Evolutionary conservation across 2,113 vertebrate genomes (phyloP), one percentile per base, ranked within the genome.

Genomic region (Zosterops japonicus): DNA sequence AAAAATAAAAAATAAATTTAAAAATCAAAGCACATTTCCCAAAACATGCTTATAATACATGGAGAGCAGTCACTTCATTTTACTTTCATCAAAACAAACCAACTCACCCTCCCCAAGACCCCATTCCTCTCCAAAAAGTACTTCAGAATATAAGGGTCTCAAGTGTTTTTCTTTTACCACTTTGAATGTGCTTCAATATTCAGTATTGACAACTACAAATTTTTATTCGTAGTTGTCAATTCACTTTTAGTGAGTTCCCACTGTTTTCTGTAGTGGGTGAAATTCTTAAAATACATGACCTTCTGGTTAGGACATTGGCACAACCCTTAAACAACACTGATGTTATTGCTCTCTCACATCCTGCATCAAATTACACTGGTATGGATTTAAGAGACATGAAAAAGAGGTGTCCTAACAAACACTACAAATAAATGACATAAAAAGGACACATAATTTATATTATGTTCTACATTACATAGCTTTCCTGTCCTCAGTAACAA

Each of bases 1-100:
- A 46, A 83, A 90, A 57, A 81, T 86, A 56, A 79, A 70, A 47
- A 82, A 49, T 24, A 49, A 49, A 24, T 49, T 49, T 39, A 39
- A 24, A 86, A 82, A 72, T 95, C 64, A 93, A 91, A 94, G 60
- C 12, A 57, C 3, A 79, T 41, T 93, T 97, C 59, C n/a, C 24
- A 61, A 63, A 90, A 86, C 16, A 74, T 76, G 20, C 22, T 91
- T 83, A 36, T 57, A 93, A 88, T 60, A 18, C 18, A 67, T 28
- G 39, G 47, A 72, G 11, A 89, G 11, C 9, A 89, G 49, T 42
- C 46, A 87, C 5, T 14, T 83, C 28, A 89, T 77, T 90, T 91
- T 83, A 47, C 9, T 89, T 89, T 69, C 25, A 28, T 61, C 63
- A 50, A 84, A 96, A 77, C 22, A 93, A 95, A 76, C 9, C 11